Evolutionary conservation across 2,888 invertebrate genomes (phyloP).

Genomic region (Hirtodrosophila trivittata): DNA sequence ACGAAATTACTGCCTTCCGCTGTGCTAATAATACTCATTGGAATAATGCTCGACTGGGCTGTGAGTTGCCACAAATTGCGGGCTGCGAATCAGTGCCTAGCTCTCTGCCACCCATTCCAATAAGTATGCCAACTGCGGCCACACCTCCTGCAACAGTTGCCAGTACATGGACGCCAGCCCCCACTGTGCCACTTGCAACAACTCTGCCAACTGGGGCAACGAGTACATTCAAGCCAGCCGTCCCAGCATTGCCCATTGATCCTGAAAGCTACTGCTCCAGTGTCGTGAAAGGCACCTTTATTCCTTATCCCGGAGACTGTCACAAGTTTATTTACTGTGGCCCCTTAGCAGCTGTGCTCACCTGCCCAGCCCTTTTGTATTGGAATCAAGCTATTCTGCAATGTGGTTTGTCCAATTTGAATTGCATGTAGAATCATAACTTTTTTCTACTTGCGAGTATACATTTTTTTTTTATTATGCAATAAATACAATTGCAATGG

Average conservation of each 20-base stretch:
- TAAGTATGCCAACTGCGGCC: neutral
- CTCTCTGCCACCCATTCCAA: neutral
- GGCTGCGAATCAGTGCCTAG: constrained; percentile 40
- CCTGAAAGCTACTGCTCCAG: no score
- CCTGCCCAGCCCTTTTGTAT: constrained; percentile 63
- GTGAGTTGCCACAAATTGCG: constrained; percentile 64
- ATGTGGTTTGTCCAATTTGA: constrained; percentile 45
- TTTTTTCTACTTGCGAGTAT: no score
- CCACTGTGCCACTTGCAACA: constrained; percentile 3
- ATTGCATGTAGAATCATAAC: no score
- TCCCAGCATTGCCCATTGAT: constrained; percentile 10
- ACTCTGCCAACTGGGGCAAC: neutral
- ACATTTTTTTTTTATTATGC: no score
- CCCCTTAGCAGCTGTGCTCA: constrained; percentile 48
- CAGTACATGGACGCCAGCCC: no score
- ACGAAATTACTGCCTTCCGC: constrained; percentile 56
- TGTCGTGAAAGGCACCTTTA: no score
- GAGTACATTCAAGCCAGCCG: no score
- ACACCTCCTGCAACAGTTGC: constrained; percentile 17
- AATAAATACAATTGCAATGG: no score
- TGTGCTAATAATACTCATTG: constrained; percentile 70
- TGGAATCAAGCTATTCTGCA: constrained; percentile 58
- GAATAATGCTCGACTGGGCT: constrained; percentile 59
- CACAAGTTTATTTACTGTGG: constrained; percentile 78
- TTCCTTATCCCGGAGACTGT: constrained; percentile 75